Evolutionary conservation across 2,797 vertebrate species (phyloP).

Genomic region (Pygocentrus nattereri): DNA sequence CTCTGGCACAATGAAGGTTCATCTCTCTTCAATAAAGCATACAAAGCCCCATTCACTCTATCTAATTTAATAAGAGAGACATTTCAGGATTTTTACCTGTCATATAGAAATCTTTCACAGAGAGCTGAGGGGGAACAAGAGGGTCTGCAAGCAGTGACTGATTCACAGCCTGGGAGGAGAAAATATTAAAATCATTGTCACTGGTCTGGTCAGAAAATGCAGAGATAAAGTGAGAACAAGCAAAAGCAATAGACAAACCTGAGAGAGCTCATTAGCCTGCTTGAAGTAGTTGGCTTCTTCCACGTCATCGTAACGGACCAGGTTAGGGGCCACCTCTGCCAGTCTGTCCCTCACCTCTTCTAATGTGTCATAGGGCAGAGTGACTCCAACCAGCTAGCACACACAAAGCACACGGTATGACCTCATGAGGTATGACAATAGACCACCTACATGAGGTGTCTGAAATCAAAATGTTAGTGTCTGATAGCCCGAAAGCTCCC

Average conservation of each 20-base stretch:
- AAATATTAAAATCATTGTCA: neutral
- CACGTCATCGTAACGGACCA: conserved; percentile 92
- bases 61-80: neutral
- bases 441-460: neutral
- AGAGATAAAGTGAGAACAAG: neutral
- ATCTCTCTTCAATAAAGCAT: neutral
- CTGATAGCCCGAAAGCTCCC: conserved; percentile 4
- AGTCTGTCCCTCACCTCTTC: conserved; percentile 88
- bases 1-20: too few species aligned
- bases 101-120: conserved; percentile 98
- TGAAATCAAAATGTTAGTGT: neutral
- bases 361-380: conserved; percentile 90
- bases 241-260: conserved; percentile 72
- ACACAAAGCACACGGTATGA: conserved; percentile 11
- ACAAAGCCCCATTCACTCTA: neutral
- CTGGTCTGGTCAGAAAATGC: neutral
- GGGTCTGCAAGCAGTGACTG: conserved; percentile 89
- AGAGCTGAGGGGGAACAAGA: conserved; percentile 91
- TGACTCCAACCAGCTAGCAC: conserved; percentile 86
- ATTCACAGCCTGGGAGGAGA: conserved; percentile 81
- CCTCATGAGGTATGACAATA: neutral
- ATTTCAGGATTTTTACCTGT: conserved; percentile 80
- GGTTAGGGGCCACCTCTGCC: conserved; percentile 92
- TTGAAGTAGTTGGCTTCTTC: conserved; percentile 97
- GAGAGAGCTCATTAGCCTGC: conserved; percentile 90